Conservation (phyloP, 1,140 invertebrate genomes). For the Drosophila santomea region DNA sequence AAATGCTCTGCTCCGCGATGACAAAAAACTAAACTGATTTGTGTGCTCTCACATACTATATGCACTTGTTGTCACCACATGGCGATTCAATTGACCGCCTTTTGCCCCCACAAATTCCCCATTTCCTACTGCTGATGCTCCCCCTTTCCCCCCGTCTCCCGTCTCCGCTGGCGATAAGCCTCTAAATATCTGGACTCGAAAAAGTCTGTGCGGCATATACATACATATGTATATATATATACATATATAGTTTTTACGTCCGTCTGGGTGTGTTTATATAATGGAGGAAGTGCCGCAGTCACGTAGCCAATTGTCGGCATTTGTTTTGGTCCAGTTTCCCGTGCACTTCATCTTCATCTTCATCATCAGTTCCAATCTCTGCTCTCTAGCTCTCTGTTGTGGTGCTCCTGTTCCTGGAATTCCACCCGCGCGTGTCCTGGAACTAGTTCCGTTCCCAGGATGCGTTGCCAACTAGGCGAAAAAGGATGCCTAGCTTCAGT, state of each 20-base stretch:
- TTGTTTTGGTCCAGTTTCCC: conserved; percentile 64
- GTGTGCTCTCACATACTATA: conserved; percentile 1
- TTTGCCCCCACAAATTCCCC: conserved; percentile 11
- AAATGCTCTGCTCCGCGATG: conserved; percentile 55
- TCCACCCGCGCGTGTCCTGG: conserved; percentile 50
- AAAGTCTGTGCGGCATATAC: conserved; percentile 28
- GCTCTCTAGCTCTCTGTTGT: conserved; percentile 38
- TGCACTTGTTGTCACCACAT: conserved; percentile 41
- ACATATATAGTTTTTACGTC: background rate
- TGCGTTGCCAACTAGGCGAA: conserved; percentile 44
- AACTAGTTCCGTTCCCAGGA: conserved; percentile 25
- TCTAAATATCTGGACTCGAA: conserved; percentile 49
- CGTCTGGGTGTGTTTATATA: conserved; percentile 36
- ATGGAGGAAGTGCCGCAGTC: conserved; percentile 51
- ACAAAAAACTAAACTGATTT: conserved; percentile 32
- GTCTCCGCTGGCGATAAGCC: conserved; percentile 59
- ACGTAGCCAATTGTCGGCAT: conserved; percentile 71
- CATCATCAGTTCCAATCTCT: background rate
- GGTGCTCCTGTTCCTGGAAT: conserved; percentile 49
- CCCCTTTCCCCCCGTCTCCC: background rate
- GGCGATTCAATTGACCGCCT: conserved; percentile 40
- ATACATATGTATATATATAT: background rate
- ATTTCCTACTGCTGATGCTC: conserved; percentile 9
- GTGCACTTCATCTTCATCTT: conserved; percentile 15
- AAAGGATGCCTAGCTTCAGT: background rate